Conservation (phyloP, 1,140 invertebrate genomes). For the Drosophila seguyi region DNA sequence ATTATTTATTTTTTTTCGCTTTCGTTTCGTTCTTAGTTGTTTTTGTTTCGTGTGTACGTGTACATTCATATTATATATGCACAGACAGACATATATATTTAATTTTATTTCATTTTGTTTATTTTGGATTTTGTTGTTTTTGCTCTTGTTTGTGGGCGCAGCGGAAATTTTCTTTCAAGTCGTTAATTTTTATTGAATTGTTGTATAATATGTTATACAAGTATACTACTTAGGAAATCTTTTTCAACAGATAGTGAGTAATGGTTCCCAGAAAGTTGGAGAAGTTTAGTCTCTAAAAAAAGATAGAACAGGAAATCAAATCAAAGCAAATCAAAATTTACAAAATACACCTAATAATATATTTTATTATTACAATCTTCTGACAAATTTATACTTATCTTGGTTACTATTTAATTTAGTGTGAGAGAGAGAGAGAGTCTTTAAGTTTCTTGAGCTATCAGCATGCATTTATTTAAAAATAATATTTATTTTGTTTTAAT, state of each 20-base stretch:
- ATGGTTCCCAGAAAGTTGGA: background rate
- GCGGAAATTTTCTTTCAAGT: conserved; percentile 73
- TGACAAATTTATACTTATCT: no score
- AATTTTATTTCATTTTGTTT: conserved; percentile 54
- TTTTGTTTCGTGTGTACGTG: conserved; percentile 17
- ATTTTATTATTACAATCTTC: no score
- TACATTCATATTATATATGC: conserved; percentile 33
- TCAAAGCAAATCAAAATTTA: no score
- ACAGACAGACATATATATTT: conserved; percentile 38
- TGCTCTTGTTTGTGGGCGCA: conserved; percentile 49
- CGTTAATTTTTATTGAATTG: conserved; percentile 76
- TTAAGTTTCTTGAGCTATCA: background rate
- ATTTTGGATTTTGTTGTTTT: conserved; percentile 50
- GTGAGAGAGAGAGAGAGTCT: no score
- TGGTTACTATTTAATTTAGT: no score
- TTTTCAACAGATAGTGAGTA: conserved; percentile 26
- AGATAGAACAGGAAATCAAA: background rate
- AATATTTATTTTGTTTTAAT: background rate
- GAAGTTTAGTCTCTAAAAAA: background rate
- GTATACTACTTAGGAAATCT: conserved; percentile 50
- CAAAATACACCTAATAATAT: no score
- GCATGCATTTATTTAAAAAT: background rate
- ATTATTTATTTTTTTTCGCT: conserved; percentile 49
- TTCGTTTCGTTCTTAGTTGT: conserved; percentile 12
- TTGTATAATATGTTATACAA: conserved; percentile 56